Conservation (phyloP, 2,888 invertebrate genomes). For the Noctua janthina region DNA sequence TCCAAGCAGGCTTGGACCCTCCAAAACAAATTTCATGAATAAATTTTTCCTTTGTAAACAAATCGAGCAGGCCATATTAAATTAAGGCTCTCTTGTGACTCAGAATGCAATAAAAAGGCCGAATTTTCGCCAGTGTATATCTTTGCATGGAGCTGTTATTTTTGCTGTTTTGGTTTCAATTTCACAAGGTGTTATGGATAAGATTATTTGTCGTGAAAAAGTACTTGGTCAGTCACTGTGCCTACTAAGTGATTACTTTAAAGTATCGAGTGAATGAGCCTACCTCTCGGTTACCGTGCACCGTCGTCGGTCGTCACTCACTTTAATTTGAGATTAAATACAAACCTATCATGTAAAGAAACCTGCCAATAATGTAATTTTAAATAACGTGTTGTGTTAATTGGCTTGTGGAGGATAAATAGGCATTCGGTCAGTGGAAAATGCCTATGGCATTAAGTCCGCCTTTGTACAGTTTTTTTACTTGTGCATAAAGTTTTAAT, state of each 20-base stretch:
- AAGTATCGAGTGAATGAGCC: no score
- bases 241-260: not conserved
- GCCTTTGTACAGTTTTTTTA: no score
- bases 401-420: no score
- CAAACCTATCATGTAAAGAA: no score
- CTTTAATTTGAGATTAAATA: no score
- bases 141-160: conserved; percentile 49
- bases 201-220: not conserved
- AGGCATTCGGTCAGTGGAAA: no score
- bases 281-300: no score
- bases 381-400: no score
- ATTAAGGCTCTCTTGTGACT: conserved; percentile 84
- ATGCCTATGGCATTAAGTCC: no score
- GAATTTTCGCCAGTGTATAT: conserved; percentile 71
- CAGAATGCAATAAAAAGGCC: conserved; percentile 81
- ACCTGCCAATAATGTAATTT: no score
- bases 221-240: not conserved
- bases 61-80: conserved; percentile 88
- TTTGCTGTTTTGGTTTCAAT: conserved; percentile 8
- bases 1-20: conserved; percentile 78
- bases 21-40: conserved; percentile 90
- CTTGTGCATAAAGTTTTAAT: no score
- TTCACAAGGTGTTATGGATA: not conserved
- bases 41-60: conserved; percentile 90
- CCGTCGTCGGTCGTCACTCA: no score